A percentile compares a stretch with the other conserved stretches of the same genome.
phyloP scores from a whole-genome alignment of 2,888 invertebrate species.

The Nomada fucata region DNA sequence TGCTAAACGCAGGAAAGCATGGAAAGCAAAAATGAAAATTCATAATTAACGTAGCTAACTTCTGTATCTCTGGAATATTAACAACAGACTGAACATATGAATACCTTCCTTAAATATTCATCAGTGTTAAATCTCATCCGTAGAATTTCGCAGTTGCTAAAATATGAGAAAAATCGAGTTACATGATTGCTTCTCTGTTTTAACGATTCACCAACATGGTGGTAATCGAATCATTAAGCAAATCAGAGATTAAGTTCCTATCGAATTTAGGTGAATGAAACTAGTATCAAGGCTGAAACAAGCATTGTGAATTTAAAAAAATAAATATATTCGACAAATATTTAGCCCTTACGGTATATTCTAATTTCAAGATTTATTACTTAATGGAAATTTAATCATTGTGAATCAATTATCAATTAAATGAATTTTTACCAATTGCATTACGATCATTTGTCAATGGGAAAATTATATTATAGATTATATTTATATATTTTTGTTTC shows the following conservation, averaged over 20 bases:
- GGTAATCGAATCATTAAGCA: background rate
- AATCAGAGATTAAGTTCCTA: background rate
- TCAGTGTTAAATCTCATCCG: background rate
- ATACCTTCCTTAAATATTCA: background rate
- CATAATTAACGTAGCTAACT: background rate
- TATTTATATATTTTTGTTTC: too few species aligned
- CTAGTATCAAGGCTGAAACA: background rate
- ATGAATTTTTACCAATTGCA: too few species aligned
- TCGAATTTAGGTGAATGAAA: background rate
- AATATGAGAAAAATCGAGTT: background rate
- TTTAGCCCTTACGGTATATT: too few species aligned
- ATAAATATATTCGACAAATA: too few species aligned
- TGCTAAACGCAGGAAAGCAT: background rate
- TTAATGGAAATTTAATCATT: too few species aligned
- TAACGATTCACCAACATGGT: background rate
- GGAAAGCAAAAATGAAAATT: background rate
- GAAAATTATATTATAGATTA: too few species aligned
- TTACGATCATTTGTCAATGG: too few species aligned
- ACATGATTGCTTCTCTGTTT: background rate
- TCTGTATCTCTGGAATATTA: background rate
- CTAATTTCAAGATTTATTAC: too few species aligned
- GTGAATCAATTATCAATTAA: too few species aligned
- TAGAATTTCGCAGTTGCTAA: background rate
- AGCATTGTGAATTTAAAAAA: too few species aligned
- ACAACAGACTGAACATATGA: background rate